These are phyloP conservation scores for Trichonephila clavata DNA, from an alignment of 1,140 invertebrate species.

Conservation along the genomic window DNA sequence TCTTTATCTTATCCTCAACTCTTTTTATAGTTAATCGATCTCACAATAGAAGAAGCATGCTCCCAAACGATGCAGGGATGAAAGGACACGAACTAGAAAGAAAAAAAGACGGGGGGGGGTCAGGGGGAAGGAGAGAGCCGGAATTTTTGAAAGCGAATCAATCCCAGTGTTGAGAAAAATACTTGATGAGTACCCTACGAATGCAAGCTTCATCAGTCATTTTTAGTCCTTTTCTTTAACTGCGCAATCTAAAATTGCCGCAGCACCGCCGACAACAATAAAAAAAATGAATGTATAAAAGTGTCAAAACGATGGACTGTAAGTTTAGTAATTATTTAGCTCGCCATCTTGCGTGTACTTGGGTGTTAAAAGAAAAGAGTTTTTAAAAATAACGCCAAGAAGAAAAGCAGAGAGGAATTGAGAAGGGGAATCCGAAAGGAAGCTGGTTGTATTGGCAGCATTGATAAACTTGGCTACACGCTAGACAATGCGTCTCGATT, in stretches of 20 bases:
- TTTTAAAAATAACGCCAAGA: neutral
- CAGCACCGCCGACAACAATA: neutral
- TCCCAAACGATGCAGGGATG: neutral
- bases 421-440: conserved; percentile 37
- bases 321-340: conserved; percentile 75
- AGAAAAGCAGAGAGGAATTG: neutral
- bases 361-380: conserved; percentile 40
- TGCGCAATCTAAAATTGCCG: neutral
- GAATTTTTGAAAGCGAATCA: conserved; percentile 46
- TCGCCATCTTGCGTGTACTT: conserved; percentile 70
- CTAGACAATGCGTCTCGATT: conserved; percentile 76
- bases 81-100: neutral
- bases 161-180: conserved; percentile 42
- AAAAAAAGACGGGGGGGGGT: conserved; percentile 2
- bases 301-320: conserved; percentile 71
- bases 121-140: conserved; percentile 11
- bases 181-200: conserved; percentile 62
- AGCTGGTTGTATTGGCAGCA: conserved; percentile 75
- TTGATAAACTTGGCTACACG: conserved; percentile 74
- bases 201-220: conserved; percentile 73
- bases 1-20: conserved; percentile 51
- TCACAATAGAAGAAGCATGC: neutral
- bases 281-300: conserved; percentile 54
- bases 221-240: conserved; percentile 54
- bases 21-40: conserved; percentile 73